These are phyloP conservation scores for Trogon melanurus DNA, from an alignment of 2,113 vertebrate species.

Conservation along the genomic window DNA sequence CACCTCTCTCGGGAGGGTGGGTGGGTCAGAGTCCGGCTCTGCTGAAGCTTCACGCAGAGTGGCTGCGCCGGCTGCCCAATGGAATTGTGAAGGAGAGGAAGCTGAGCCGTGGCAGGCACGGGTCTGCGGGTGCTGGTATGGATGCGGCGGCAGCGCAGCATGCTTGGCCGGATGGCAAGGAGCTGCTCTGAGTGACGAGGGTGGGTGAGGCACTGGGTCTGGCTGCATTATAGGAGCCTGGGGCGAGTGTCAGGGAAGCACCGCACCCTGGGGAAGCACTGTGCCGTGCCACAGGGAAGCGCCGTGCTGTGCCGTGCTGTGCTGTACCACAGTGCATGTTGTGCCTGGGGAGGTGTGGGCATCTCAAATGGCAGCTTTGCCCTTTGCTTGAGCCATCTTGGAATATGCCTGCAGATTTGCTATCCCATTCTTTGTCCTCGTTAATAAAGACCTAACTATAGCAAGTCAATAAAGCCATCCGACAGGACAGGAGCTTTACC, in stretches of 20 bases:
- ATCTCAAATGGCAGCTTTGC: background rate
- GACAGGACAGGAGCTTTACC: background rate
- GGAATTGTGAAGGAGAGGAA: background rate
- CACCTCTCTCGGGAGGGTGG: accelerated
- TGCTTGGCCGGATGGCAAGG: accelerated
- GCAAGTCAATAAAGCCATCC: accelerated
- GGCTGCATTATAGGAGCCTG: accelerated
- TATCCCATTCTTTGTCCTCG: background rate
- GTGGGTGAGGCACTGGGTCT: background rate
- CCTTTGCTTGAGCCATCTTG: background rate
- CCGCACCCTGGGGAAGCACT: background rate
- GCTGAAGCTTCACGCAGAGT: accelerated
- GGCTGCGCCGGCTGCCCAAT: background rate
- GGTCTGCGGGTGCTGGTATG: accelerated
- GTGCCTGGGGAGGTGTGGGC: accelerated
- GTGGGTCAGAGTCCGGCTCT: background rate
- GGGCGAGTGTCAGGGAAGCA: accelerated
- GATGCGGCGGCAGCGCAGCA: accelerated
- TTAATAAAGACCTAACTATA: background rate
- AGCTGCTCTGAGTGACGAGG: accelerated
- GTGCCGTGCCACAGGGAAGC: accelerated
- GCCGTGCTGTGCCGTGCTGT: accelerated
- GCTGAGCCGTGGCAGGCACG: background rate
- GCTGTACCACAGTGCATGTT: background rate
- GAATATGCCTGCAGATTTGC: background rate